Percentiles rank a stretch among this genome's conserved stretches.
phyloP scores from a whole-genome alignment of 2,797 vertebrate species.

The Coregonus suidteri region DNA sequence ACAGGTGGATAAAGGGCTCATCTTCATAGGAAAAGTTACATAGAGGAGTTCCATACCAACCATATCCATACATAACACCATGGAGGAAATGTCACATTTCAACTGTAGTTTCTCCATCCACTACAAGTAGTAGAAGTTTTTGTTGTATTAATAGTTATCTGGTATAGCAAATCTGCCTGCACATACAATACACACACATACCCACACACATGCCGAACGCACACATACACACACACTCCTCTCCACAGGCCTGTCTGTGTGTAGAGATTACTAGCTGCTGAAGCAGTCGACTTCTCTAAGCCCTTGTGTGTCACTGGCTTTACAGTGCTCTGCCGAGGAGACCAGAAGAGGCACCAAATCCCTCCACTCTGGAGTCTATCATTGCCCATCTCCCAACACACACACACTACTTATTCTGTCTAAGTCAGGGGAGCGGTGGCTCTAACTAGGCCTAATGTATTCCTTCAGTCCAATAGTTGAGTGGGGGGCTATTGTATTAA shows the following conservation, averaged over 20 bases:
- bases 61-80: neutral
- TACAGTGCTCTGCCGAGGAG: neutral
- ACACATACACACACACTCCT: neutral
- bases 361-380: neutral
- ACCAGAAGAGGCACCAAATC: neutral
- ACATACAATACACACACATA: neutral
- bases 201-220: neutral
- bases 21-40: neutral
- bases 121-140: neutral
- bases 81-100: neutral
- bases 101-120: neutral
- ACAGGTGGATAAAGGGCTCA: conserved; percentile 15
- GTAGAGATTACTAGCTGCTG: conserved; percentile 1
- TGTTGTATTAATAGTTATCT: neutral
- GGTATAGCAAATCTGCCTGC: neutral
- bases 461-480: neutral
- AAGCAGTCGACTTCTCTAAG: neutral
- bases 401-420: neutral
- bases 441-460: neutral
- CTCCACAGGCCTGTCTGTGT: neutral
- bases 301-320: conserved; percentile 1
- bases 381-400: neutral
- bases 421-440: neutral
- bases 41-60: conserved; percentile 4
- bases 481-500: neutral